Percentiles rank a stretch among this genome's conserved stretches.
Conservation (phyloP, 92 coral and sea anemone species). For the Montipora capitata region DNA sequence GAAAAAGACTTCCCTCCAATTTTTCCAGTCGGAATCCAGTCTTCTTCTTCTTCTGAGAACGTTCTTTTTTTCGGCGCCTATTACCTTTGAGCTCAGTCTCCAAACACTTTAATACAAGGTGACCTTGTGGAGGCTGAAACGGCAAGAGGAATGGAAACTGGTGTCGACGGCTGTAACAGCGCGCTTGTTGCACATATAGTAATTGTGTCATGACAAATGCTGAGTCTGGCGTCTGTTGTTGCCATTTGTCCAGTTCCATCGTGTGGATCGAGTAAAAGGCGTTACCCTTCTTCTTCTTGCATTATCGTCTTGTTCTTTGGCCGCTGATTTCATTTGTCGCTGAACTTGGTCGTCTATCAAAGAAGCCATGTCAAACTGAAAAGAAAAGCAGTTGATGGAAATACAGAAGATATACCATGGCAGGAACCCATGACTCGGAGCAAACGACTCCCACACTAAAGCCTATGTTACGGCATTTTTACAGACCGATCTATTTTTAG, state of each 20-base stretch:
- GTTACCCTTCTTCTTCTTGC: slow-evolving; percentile 68
- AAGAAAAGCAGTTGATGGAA: background rate
- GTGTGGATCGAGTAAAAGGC: slow-evolving; percentile 81
- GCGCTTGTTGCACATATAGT: too few species aligned
- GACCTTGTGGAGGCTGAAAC: background rate
- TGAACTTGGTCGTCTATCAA: slow-evolving; percentile 96
- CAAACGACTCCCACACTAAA: too few species aligned
- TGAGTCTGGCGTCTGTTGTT: slow-evolving; percentile 53
- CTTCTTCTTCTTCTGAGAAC: too few species aligned
- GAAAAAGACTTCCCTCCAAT: too few species aligned
- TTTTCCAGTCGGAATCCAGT: too few species aligned
- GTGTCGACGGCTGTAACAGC: background rate
- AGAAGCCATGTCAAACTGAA: slow-evolving; percentile 94
- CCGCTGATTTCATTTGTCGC: slow-evolving; percentile 90
- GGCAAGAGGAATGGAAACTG: background rate
- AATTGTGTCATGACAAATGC: background rate
- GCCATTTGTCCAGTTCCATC: slow-evolving; percentile 90
- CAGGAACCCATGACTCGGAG: too few species aligned
- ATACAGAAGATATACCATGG: too few species aligned
- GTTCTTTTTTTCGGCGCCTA: too few species aligned
- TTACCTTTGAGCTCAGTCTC: background rate
- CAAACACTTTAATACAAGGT: background rate
- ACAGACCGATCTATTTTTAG: too few species aligned
- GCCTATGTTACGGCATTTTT: too few species aligned
- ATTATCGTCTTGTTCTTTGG: slow-evolving; percentile 83